Evolutionary conservation across 2,888 invertebrate species (phyloP), one percentile per base, ranked within the genome.

Genomic region (Brachynemurus nebulosus): DNA sequence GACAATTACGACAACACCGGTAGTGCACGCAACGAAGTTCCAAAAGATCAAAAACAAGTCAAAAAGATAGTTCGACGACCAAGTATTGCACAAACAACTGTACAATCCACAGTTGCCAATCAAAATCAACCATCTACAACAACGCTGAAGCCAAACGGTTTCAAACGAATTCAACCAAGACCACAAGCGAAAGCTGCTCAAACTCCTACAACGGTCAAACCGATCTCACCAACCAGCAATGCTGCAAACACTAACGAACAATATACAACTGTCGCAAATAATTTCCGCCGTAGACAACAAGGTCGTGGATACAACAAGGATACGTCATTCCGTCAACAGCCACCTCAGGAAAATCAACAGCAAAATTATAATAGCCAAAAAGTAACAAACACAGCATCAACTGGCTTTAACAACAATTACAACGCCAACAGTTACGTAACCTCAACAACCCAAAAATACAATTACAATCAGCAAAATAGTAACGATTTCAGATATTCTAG

Each of bases 121-220:
- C 63, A 59, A 51, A 63, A 64, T 55, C 63, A 48, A 40, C 51
- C 45, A 18, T 47, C 42, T 51, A 51, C 47, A 49, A 53, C 48
- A 41, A 53, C 47, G 45, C 58, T 49, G 44, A 43, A 42, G 47
- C 50, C 40, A 18, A 52, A 48, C 23, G 50, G 48, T 19, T 53
- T 52, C 37, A 54, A 35, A 54, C 53, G 12, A 47, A 48, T 50
- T 9, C 48, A 50, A 8, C 40, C 46, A 14, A 51, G 52, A 70
- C 66, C 45, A 63, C 69, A 12, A 67, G 66, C 20, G 69, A n/a
- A n/a, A n/a, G 65, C 45, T 66, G 62, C 49, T 67, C 65, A 43
- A 53, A 61, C 37, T 2, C 68, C 70, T 1, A 70, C 70, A 1
- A 71, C 71, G 2, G 57, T 65, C 42, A 62, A 62, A 35, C 63